Evolutionary conservation across 2,113 vertebrate genomes (phyloP).

Genomic region (Pyxicephalus adspersus): DNA sequence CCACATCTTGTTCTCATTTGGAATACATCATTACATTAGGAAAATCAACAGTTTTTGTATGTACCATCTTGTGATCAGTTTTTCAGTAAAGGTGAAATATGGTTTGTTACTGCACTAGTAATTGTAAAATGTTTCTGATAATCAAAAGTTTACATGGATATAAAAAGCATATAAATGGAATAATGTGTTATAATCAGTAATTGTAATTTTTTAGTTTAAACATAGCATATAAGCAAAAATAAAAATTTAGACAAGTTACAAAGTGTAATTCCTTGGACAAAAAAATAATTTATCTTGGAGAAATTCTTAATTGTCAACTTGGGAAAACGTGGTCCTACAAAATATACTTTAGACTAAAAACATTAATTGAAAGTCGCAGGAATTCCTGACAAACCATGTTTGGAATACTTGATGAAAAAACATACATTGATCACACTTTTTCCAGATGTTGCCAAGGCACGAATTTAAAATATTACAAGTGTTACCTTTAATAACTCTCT

Average conservation of each 20-base stretch:
- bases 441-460: constrained; percentile 40
- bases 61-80: too few relatives aligned
- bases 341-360: constrained; percentile 36
- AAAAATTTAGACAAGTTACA: background rate
- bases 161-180: too few relatives aligned
- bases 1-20: too few relatives aligned
- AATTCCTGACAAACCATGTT: constrained; percentile 36
- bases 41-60: too few relatives aligned
- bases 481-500: background rate
- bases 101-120: too few relatives aligned
- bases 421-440: constrained; percentile 42
- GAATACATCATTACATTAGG: too few relatives aligned
- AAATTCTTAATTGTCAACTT: constrained; percentile 25
- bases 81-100: too few relatives aligned
- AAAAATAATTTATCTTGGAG: constrained; percentile 10
- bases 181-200: too few relatives aligned
- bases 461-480: background rate
- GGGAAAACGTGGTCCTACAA: constrained; percentile 13
- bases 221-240: background rate
- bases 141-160: too few relatives aligned
- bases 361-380: constrained; percentile 32
- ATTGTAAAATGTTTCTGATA: too few relatives aligned
- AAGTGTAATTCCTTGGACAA: background rate
- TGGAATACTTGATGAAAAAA: constrained; percentile 41
- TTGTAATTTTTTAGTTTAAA: too few relatives aligned